Percentiles rank a stretch among this genome's conserved stretches.
These are phyloP conservation scores for Pica pica DNA, from an alignment of 2,113 vertebrate genomes.

Conservation along the genomic window DNA sequence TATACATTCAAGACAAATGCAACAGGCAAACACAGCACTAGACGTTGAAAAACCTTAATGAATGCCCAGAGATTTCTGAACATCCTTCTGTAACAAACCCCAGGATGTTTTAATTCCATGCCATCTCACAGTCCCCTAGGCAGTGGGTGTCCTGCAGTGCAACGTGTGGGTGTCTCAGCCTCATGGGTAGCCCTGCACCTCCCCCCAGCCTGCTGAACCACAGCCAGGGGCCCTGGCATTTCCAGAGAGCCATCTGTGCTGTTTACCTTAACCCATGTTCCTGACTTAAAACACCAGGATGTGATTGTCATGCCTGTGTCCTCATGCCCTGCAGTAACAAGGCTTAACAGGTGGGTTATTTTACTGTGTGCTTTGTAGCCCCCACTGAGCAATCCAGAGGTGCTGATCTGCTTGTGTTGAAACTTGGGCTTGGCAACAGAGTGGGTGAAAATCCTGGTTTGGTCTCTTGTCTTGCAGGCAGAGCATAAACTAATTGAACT, in stretches of 20 bases:
- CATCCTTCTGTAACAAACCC: fast-evolving
- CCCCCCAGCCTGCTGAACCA: not conserved
- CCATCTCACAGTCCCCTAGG: fast-evolving
- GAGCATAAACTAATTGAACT: not conserved
- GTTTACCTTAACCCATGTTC: not conserved
- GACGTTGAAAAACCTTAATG: not conserved
- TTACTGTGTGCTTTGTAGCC: not conserved
- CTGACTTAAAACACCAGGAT: not conserved
- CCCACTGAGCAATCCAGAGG: fast-evolving
- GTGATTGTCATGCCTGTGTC: not conserved
- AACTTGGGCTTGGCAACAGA: not conserved
- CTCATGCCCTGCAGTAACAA: fast-evolving
- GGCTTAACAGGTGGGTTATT: fast-evolving
- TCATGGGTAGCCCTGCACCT: not conserved
- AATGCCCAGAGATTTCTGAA: not conserved
- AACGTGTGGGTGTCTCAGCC: fast-evolving
- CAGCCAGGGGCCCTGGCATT: not conserved
- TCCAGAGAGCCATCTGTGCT: not conserved
- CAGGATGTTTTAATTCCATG: not conserved
- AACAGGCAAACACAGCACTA: not conserved
- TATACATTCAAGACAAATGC: not conserved
- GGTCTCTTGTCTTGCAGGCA: not conserved
- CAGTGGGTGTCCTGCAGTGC: not conserved
- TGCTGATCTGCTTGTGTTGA: not conserved
- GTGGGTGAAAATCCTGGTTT: not conserved